Evolutionary conservation across 2,113 vertebrate genomes (phyloP).

Genomic region (Cyphomyrus plagiostoma): DNA sequence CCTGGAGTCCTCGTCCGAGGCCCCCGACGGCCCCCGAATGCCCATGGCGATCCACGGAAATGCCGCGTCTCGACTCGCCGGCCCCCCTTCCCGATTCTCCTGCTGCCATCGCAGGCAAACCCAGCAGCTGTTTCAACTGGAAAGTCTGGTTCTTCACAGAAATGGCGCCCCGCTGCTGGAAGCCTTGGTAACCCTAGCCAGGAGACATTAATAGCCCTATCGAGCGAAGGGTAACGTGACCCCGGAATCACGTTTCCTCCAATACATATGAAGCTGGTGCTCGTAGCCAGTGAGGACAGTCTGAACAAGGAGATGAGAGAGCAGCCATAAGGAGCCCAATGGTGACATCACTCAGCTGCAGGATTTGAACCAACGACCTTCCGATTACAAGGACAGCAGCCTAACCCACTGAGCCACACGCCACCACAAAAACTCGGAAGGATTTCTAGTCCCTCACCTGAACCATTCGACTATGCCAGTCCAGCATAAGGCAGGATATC

Average conservation of each 20-base stretch:
- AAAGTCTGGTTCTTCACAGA: not conserved
- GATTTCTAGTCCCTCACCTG: not conserved
- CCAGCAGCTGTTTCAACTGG: not conserved
- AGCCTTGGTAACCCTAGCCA: not conserved
- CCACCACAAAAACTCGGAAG: not conserved
- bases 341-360: not conserved
- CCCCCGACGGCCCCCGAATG: not conserved
- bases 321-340: too few relatives aligned
- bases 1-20: not conserved
- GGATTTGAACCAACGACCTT: not conserved
- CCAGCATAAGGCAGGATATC: not conserved
- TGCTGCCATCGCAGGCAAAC: not conserved
- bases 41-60: not conserved
- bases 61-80: not conserved
- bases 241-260: not conserved
- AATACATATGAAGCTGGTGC: not conserved
- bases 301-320: not conserved
- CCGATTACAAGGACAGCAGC: not conserved
- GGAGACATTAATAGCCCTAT: not conserved
- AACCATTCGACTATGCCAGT: not conserved
- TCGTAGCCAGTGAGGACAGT: not conserved
- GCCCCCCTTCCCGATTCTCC: not conserved
- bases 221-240: not conserved
- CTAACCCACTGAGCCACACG: not conserved
- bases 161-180: not conserved